These are phyloP conservation scores for Papio anubis DNA, from an alignment of 2,113 vertebrate species.

Conservation along the genomic window DNA sequence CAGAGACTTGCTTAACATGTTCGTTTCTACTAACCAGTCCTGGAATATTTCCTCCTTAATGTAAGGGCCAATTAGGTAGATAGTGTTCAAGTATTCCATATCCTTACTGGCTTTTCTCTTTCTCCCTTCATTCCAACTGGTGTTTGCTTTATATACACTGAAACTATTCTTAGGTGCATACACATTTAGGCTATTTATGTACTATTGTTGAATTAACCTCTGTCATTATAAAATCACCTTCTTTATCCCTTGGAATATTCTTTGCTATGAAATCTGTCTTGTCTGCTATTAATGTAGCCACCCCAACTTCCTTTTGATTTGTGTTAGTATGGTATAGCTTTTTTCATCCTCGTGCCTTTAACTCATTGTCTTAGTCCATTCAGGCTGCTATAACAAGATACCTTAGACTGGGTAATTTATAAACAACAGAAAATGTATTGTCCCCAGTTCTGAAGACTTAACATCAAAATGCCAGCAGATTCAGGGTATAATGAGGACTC, in stretches of 20 bases:
- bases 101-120: not conserved
- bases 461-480: not conserved
- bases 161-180: not conserved
- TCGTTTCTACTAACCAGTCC: not conserved
- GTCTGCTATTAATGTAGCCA: not conserved
- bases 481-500: not conserved
- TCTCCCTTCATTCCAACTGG: not conserved
- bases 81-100: not conserved
- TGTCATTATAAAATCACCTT: not conserved
- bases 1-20: not conserved
- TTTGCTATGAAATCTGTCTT: not conserved
- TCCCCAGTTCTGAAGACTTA: not conserved
- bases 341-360: not conserved
- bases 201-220: not conserved
- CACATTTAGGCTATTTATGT: not conserved
- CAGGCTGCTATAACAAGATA: not conserved
- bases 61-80: no score
- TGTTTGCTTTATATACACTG: not conserved
- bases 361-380: not conserved
- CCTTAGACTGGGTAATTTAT: not conserved
- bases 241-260: not conserved
- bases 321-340: not conserved
- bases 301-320: not conserved
- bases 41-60: not conserved
- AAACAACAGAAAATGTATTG: not conserved